Base-by-base conservation (phyloP, 2,113 vertebrate species). In the Pelusios castaneus region DNA sequence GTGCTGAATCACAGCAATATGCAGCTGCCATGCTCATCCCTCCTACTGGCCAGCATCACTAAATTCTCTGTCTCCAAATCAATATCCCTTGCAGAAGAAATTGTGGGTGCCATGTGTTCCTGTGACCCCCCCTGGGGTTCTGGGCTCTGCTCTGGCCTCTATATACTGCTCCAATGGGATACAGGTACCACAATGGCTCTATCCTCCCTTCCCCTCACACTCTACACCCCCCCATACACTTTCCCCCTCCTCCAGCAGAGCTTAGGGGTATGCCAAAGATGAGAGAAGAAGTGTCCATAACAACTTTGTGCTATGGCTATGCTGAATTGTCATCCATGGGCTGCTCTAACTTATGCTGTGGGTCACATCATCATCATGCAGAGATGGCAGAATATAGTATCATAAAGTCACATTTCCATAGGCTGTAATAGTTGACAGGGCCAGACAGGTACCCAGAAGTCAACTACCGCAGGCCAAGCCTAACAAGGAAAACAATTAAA, bases 301-400 rank as follows among this genome's bases (percentile, higher is more conserved):
- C 29, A 91, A 73, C 80, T 85, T 29, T 67, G 80, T 0, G 0
- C 10, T 47, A 41, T 2, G 2, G 41, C 56, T 89, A 34, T 10
- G 12, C 17, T 11, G 21, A 41, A 38, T 41, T 73, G 41, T 47
- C 38, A 84, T 56, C 49, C 82, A 2, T 1, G 80, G 91, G 75
- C 29, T 77, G 38, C 52, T 88, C 54, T 52, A 60, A 84, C 31
- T 86, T 3, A 3, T 25, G 34, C 1, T 1, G 14, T 13, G 34
- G 22, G 49, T 31, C 84, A 88, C 47, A 29, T 25, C 56, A 60
- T 31, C 58, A 60, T 89, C 58, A n/a, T n/a, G n/a, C 63, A 60
- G 2, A 70, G 51, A 14, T n/a, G 43, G 77, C 17, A 1, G 0
- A 0, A 17, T 31, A 75, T 3, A 38, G 1, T 14, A 22, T 14